These are phyloP conservation scores for Drosophila cognata DNA, from an alignment of 2,888 invertebrate species.

Conservation along the genomic window DNA sequence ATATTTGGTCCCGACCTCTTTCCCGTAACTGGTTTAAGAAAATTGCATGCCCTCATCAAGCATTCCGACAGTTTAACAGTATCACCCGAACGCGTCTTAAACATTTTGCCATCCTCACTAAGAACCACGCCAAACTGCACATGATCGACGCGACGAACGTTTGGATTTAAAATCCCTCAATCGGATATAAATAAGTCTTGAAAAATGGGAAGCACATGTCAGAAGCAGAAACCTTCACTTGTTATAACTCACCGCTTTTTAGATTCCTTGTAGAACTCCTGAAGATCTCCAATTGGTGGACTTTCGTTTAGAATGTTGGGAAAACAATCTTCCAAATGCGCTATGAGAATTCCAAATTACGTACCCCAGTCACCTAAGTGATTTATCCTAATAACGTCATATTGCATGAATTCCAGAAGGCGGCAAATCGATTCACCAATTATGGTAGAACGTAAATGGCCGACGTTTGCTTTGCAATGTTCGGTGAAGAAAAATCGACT, in stretches of 20 bases:
- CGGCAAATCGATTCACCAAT: slow-evolving; percentile 97
- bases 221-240: no score
- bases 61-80: slow-evolving; percentile 94
- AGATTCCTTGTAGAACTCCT: slow-evolving; percentile 94
- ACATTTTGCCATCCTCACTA: slow-evolving; percentile 99
- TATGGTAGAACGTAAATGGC: slow-evolving; percentile 98
- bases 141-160: slow-evolving; percentile 91
- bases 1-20: slow-evolving; percentile 93
- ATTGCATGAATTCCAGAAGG: slow-evolving; percentile 95
- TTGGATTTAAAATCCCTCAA: slow-evolving; percentile 90
- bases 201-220: no score
- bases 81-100: slow-evolving; percentile 99
- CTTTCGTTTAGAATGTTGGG: slow-evolving; percentile 92
- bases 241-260: slow-evolving; percentile 87
- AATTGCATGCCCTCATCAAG: slow-evolving; percentile 95
- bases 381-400: slow-evolving; percentile 96
- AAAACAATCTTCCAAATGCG: slow-evolving; percentile 96
- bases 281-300: slow-evolving; percentile 96
- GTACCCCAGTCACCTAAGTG: slow-evolving; percentile 99
- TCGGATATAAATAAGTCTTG: no score
- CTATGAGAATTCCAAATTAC: slow-evolving; percentile 99
- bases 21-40: slow-evolving; percentile 93
- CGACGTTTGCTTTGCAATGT: slow-evolving; percentile 99
- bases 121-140: slow-evolving; percentile 98
- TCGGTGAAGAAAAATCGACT: slow-evolving; percentile 98